A percentile compares a stretch with the other conserved stretches of the same genome.
These are phyloP conservation scores for Hirtodrosophila trivittata DNA, from an alignment of 2,888 invertebrate species.

Conservation along the genomic window DNA sequence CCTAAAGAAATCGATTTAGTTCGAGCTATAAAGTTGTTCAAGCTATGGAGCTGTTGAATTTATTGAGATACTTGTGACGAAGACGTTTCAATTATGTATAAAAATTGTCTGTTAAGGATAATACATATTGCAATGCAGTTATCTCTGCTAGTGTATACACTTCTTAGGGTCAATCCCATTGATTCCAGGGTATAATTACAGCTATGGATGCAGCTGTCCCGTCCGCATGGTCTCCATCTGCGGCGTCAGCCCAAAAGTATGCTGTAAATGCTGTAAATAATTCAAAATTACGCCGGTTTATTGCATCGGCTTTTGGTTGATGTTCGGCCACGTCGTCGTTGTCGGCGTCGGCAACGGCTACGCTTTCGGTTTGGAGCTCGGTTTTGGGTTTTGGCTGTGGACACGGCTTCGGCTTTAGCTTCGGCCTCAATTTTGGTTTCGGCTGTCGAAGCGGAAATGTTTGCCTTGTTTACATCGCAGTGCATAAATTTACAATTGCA, in stretches of 20 bases:
- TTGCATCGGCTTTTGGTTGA: constrained; percentile 26
- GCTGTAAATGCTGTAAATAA: constrained; percentile 77
- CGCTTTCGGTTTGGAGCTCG: constrained; percentile 8
- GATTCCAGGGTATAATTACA: not conserved
- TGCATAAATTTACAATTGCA: constrained; percentile 80
- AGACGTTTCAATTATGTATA: too few species aligned
- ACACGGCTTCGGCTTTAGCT: constrained; percentile 8
- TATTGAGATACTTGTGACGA: too few species aligned
- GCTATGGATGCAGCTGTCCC: constrained; percentile 5
- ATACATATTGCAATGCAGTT: too few species aligned
- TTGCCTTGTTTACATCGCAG: constrained; percentile 78
- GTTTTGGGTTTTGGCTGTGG: constrained; percentile 7
- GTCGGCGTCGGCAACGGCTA: not conserved
- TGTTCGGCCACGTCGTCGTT: too few species aligned
- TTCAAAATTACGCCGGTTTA: constrained; percentile 63
- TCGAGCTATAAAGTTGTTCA: too few species aligned
- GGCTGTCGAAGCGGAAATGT: constrained; percentile 63
- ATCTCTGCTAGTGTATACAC: too few species aligned
- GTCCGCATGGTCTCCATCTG: constrained; percentile 2
- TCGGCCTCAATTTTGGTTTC: constrained; percentile 41
- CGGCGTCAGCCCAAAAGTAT: constrained; percentile 62
- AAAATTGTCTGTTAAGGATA: too few species aligned
- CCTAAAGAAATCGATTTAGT: too few species aligned
- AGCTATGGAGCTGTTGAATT: too few species aligned
- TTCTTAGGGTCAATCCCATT: not conserved